Percentiles rank a stretch among this genome's conserved stretches.
Evolutionary conservation across 2,797 vertebrate genomes (phyloP).

Genomic region (Enteromius fasciolatus): DNA sequence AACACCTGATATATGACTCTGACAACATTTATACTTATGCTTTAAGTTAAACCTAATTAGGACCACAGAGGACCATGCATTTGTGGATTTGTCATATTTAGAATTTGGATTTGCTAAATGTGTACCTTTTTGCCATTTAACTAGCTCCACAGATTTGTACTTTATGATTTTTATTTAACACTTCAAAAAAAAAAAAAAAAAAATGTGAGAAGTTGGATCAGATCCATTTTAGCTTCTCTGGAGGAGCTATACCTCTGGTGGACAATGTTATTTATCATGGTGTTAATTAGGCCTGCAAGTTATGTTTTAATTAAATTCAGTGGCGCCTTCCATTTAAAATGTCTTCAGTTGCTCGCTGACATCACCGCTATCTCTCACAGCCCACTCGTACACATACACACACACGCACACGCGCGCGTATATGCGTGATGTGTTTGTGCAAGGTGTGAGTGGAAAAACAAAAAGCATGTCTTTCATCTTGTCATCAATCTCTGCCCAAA

Average conservation of each 20-base stretch:
- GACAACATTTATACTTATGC: constrained; percentile 49
- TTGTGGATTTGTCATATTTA: background rate
- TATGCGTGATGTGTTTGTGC: background rate
- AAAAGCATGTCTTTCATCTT: constrained; percentile 42
- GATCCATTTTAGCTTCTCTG: constrained; percentile 24
- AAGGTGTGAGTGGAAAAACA: constrained; percentile 33
- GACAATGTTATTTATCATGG: constrained; percentile 71
- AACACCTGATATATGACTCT: constrained; percentile 8
- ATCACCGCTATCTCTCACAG: constrained; percentile 20
- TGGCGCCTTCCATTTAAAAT: constrained; percentile 39
- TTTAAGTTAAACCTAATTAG: constrained; percentile 64
- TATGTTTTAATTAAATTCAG: constrained; percentile 74
- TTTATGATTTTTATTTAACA: background rate
- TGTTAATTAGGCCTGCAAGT: constrained; percentile 71
- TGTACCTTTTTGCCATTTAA: background rate
- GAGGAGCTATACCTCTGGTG: constrained; percentile 24
- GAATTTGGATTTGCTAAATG: background rate
- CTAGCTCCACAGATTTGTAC: background rate
- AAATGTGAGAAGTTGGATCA: background rate
- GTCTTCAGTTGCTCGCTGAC: constrained; percentile 16
- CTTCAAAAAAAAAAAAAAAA: background rate
- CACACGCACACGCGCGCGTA: background rate
- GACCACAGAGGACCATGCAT: constrained; percentile 62
- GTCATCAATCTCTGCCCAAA: constrained; percentile 39
- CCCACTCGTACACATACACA: constrained; percentile 7